Conservation (phyloP, 2,113 vertebrate genomes). For the Melierax canorus region DNA sequence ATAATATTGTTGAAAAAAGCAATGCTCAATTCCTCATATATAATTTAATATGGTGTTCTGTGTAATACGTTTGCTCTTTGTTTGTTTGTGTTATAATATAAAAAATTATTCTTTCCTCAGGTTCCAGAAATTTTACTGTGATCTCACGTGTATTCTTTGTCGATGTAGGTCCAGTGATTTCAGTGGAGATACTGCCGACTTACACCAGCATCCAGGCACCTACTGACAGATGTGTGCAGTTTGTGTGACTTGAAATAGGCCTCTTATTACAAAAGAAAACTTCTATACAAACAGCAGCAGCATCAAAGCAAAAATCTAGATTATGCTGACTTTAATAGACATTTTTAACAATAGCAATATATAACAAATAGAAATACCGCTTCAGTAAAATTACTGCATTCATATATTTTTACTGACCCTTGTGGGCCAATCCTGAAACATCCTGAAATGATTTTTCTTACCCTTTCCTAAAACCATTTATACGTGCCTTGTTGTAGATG, state of each 20-base stretch:
- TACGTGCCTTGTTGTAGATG: neutral
- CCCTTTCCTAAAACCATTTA: neutral
- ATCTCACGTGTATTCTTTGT: neutral
- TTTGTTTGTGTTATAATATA: neutral
- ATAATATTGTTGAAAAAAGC: neutral
- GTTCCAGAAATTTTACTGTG: neutral
- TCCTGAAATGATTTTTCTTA: neutral
- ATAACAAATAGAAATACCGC: neutral
- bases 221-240: neutral
- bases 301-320: neutral
- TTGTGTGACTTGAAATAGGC: neutral
- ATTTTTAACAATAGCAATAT: neutral
- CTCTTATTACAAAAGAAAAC: neutral
- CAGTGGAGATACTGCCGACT: neutral
- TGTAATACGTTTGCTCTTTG: neutral
- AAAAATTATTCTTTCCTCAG: neutral
- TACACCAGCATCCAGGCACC: neutral
- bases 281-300: neutral
- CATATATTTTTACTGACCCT: neutral
- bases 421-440: neutral
- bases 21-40: neutral
- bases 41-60: neutral
- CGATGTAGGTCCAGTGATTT: neutral
- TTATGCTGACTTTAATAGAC: neutral
- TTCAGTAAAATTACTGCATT: neutral